Conservation (phyloP, 2,888 invertebrate species). For the Amphipoea oculea region DNA sequence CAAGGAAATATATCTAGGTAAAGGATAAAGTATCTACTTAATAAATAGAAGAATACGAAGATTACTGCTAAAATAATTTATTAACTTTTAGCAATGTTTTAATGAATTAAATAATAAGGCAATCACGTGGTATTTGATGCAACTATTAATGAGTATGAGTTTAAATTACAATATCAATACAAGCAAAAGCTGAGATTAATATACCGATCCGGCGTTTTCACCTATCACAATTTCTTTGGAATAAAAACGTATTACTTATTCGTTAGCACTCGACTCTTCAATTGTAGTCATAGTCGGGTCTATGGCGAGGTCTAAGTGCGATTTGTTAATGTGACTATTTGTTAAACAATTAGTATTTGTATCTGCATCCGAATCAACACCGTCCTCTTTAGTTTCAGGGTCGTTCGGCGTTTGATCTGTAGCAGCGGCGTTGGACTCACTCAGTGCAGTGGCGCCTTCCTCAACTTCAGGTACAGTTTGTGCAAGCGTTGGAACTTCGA, state of each 20-base stretch:
- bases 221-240: constrained; percentile 89
- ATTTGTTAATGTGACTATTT: constrained; percentile 69
- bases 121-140: constrained; percentile 88
- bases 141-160: constrained; percentile 84
- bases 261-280: constrained; percentile 70
- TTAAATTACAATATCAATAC: constrained; percentile 84
- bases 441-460: constrained; percentile 63
- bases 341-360: constrained; percentile 63
- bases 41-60: constrained; percentile 67
- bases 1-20: constrained; percentile 6
- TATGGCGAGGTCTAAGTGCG: constrained; percentile 68
- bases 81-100: constrained; percentile 87
- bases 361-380: constrained; percentile 67
- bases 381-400: constrained; percentile 69
- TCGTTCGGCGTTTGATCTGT: constrained; percentile 65
- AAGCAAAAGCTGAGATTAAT: constrained; percentile 88
- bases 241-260: constrained; percentile 79
- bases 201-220: constrained; percentile 83
- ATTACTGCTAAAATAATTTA: constrained; percentile 88
- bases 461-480: constrained; percentile 77
- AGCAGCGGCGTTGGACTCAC: constrained; percentile 64
- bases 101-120: constrained; percentile 89
- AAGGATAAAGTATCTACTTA: constrained; percentile 13
- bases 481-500: constrained; percentile 83
- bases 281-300: constrained; percentile 63